Percentiles rank a stretch among this genome's conserved stretches.
phyloP scores from a whole-genome alignment of 2,113 vertebrate species.

The Lasiurus borealis region DNA sequence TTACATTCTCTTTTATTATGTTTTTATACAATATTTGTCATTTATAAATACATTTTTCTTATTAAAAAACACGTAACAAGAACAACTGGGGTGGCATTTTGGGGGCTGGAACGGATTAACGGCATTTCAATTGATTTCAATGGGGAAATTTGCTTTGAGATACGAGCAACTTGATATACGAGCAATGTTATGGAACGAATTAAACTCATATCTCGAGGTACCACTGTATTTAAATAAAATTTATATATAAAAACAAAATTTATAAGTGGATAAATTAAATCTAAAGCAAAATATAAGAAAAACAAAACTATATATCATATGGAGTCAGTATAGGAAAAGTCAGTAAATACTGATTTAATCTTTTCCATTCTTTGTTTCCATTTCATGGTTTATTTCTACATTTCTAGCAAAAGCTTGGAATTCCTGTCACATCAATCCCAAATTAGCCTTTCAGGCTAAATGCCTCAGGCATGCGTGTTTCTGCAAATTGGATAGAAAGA shows the following conservation, averaged over 20 bases:
- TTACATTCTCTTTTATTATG: too few relatives aligned
- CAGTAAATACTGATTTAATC: not conserved
- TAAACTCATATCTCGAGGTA: too few relatives aligned
- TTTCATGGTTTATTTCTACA: slow-evolving; percentile 33
- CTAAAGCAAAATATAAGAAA: not conserved
- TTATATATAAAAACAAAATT: not conserved
- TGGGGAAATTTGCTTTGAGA: too few relatives aligned
- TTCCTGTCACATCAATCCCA: slow-evolving; percentile 69
- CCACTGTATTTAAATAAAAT: not conserved
- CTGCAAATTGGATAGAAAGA: slow-evolving; percentile 71
- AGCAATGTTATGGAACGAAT: too few relatives aligned
- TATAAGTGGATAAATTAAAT: not conserved
- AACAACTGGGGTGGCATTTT: too few relatives aligned
- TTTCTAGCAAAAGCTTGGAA: slow-evolving; percentile 23
- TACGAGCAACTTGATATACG: too few relatives aligned
- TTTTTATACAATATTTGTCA: too few relatives aligned
- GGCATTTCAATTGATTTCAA: too few relatives aligned
- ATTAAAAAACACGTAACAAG: too few relatives aligned
- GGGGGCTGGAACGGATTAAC: too few relatives aligned
- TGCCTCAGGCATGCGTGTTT: slow-evolving; percentile 68
- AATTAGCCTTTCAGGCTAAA: slow-evolving; percentile 69
- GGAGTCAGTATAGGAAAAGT: not conserved
- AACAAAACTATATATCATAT: not conserved
- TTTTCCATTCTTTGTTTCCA: slow-evolving; percentile 22
- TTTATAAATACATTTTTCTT: too few relatives aligned